Conservation (phyloP, 92 coral and sea anemone genomes). For the Zoanthus solanderi region DNA sequence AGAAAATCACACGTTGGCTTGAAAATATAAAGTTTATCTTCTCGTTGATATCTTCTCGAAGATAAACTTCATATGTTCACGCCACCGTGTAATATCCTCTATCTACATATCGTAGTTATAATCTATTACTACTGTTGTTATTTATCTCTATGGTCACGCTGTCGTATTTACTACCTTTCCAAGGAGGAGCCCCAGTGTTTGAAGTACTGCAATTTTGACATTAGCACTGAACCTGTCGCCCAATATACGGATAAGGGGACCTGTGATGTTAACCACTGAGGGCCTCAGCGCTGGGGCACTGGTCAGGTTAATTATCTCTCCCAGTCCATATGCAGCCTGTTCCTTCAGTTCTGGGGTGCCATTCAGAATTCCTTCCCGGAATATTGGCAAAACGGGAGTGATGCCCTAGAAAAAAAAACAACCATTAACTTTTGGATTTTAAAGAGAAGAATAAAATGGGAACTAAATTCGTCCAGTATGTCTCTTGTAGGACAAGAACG, state of each 20-base stretch:
- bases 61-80: no score
- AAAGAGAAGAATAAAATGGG: no score
- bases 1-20: no score
- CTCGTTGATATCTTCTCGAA: no score
- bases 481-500: no score
- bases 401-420: conserved; percentile 79
- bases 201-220: conserved; percentile 95
- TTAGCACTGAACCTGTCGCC: conserved; percentile 99
- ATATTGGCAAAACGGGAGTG: conserved; percentile 93
- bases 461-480: no score
- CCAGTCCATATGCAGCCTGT: conserved; percentile 96
- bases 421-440: background rate
- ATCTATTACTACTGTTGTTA: no score
- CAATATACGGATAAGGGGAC: conserved; percentile 98
- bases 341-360: conserved; percentile 98
- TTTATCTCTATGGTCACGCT: background rate
- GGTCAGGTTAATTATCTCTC: conserved; percentile 92
- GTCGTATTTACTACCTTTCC: conserved; percentile 74
- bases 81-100: no score
- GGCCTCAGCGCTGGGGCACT: conserved; percentile 96
- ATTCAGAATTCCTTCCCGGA: conserved; percentile 95
- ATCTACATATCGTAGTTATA: no score
- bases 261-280: conserved; percentile 96
- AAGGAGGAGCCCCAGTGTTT: conserved; percentile 89
- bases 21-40: no score